These are phyloP conservation scores for Ostrea denselamellosa DNA, from an alignment of 1,140 invertebrate species.

Conservation along the genomic window DNA sequence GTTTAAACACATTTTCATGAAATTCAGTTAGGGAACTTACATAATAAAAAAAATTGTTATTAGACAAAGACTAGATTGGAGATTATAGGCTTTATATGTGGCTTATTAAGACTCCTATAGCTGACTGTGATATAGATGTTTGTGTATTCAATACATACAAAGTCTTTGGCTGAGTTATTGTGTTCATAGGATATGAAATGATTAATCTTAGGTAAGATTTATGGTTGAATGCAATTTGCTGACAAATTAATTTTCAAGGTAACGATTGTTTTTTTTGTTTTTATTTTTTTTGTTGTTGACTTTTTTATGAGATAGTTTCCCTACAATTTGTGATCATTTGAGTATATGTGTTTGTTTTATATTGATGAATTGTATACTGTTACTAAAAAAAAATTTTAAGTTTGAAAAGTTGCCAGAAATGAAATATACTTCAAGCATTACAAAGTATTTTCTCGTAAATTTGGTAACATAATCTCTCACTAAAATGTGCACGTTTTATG, in stretches of 20 bases:
- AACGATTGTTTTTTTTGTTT: neutral
- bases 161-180: constrained; percentile 7
- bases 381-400: neutral
- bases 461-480: no score
- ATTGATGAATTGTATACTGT: neutral
- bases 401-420: neutral
- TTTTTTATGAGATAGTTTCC: neutral
- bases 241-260: constrained; percentile 8
- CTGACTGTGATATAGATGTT: constrained; percentile 24
- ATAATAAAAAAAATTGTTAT: neutral
- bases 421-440: neutral
- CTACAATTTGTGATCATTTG: neutral
- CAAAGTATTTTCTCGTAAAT: no score
- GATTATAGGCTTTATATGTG: constrained; percentile 19
- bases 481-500: no score
- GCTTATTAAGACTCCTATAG: neutral
- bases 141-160: constrained; percentile 7
- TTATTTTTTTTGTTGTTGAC: neutral
- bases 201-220: neutral
- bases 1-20: constrained; percentile 15
- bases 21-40: neutral
- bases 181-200: neutral
- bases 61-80: constrained; percentile 32
- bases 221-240: constrained; percentile 1
- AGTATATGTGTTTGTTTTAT: neutral